phyloP scores from a whole-genome alignment of 1,140 invertebrate genomes.

The Drosophila setifemur region DNA sequence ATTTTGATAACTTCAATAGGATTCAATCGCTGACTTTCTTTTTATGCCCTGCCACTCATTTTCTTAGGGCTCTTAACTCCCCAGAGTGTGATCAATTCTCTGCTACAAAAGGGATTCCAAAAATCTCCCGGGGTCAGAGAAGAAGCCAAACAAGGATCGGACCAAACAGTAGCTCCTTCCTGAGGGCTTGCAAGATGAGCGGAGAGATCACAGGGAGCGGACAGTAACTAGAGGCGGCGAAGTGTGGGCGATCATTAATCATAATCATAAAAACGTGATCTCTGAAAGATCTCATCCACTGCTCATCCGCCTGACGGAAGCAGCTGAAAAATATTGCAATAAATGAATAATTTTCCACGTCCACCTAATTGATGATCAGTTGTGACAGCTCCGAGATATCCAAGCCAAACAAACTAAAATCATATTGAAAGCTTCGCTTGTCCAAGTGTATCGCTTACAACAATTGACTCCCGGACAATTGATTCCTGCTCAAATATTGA shows the following conservation, averaged over 20 bases:
- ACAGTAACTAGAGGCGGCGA: conserved; percentile 30
- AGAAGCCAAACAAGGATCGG: not conserved
- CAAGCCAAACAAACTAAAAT: conserved; percentile 11
- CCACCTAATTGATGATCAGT: conserved; percentile 67
- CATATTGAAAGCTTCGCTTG: conserved; percentile 10
- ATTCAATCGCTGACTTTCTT: not conserved
- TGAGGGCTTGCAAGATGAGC: conserved; percentile 29
- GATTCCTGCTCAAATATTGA: conserved; percentile 49
- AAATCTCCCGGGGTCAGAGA: conserved; percentile 16
- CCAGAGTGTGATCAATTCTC: conserved; percentile 55
- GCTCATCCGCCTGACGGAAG: conserved; percentile 60
- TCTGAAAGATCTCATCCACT: conserved; percentile 27
- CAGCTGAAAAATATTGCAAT: conserved; percentile 44
- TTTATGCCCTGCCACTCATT: not conserved
- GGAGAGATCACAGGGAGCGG: conserved; percentile 20
- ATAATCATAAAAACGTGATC: conserved; percentile 59
- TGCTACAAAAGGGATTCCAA: not conserved
- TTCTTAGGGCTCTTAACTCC: conserved; percentile 11
- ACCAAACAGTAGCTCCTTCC: conserved; percentile 62
- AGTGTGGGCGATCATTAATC: conserved; percentile 59
- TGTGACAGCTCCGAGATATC: conserved; percentile 56
- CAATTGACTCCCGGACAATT: conserved; percentile 36
- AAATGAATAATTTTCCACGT: conserved; percentile 30
- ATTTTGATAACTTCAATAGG: conserved; percentile 55
- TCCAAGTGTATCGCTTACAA: conserved; percentile 60